phyloP scores from a whole-genome alignment of 2,113 vertebrate genomes.

The Promerops cafer region DNA sequence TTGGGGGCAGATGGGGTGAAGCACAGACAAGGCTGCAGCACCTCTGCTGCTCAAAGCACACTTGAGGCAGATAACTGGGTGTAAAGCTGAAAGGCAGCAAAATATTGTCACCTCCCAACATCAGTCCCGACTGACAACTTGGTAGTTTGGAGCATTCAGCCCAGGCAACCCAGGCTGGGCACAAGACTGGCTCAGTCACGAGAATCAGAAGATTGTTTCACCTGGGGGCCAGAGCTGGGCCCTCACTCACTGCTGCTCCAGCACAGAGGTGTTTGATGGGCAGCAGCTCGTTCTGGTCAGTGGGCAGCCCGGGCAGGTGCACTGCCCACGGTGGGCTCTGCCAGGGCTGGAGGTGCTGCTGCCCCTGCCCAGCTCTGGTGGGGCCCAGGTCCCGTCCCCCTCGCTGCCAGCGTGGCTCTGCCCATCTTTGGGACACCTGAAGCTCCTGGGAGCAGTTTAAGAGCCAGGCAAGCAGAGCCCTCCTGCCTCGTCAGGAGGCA shows the following conservation, averaged over 20 bases:
- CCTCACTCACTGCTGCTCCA: too few species aligned
- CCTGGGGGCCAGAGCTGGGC: fast-evolving
- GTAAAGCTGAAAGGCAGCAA: neutral
- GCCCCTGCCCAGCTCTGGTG: neutral
- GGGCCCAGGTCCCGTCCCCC: too few species aligned
- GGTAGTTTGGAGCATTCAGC: neutral
- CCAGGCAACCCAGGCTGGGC: neutral
- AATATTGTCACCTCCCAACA: neutral
- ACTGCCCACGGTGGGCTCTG: neutral
- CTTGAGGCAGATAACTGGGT: neutral
- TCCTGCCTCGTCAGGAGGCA: neutral
- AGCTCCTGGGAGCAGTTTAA: neutral
- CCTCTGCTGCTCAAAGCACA: neutral
- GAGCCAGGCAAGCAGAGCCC: neutral
- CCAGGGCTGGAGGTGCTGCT: neutral
- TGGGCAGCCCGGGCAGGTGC: neutral
- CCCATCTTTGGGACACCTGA: neutral
- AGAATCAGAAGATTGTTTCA: neutral
- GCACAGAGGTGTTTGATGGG: neutral
- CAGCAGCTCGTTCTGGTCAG: neutral
- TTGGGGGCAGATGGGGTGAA: fast-evolving
- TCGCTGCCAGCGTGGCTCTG: fast-evolving
- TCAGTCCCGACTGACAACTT: fast-evolving
- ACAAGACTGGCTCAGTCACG: fast-evolving
- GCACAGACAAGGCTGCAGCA: neutral